Percentiles rank a stretch among this genome's conserved stretches.
phyloP scores from a whole-genome alignment of 1,140 invertebrate genomes.

The Antheraea pernyi region DNA sequence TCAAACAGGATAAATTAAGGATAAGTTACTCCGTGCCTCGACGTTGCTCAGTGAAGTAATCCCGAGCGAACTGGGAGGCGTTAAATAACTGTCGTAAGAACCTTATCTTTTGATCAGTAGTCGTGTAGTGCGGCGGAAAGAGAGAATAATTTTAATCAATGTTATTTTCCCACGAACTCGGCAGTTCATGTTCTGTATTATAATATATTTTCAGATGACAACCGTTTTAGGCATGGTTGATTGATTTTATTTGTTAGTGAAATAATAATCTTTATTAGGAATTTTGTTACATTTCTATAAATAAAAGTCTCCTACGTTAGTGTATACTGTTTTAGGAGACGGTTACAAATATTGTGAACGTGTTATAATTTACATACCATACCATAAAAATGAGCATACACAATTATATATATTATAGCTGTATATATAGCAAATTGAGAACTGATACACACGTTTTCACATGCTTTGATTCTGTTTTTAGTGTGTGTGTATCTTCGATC shows the following conservation, averaged over 20 bases:
- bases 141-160: conserved; percentile 3
- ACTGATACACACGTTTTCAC: too few species aligned
- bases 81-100: conserved; percentile 11
- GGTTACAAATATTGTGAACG: too few species aligned
- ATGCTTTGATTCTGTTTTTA: too few species aligned
- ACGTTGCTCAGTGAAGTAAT: conserved; percentile 2
- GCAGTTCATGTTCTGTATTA: background rate
- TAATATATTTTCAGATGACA: background rate
- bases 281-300: too few species aligned
- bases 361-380: too few species aligned
- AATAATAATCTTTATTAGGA: background rate
- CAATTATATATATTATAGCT: too few species aligned
- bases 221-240: background rate
- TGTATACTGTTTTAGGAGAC: too few species aligned
- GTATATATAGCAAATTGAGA: too few species aligned
- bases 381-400: too few species aligned
- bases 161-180: background rate
- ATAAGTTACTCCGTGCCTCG: conserved; percentile 3
- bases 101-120: conserved; percentile 14
- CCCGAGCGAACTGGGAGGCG: conserved; percentile 10
- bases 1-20: conserved; percentile 10
- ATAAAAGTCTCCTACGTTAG: too few species aligned
- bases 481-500: too few species aligned
- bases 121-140: background rate
- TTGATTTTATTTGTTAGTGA: background rate